phyloP scores from a whole-genome alignment of 2,888 invertebrate genomes.

The Dolichopus griseipennis region DNA sequence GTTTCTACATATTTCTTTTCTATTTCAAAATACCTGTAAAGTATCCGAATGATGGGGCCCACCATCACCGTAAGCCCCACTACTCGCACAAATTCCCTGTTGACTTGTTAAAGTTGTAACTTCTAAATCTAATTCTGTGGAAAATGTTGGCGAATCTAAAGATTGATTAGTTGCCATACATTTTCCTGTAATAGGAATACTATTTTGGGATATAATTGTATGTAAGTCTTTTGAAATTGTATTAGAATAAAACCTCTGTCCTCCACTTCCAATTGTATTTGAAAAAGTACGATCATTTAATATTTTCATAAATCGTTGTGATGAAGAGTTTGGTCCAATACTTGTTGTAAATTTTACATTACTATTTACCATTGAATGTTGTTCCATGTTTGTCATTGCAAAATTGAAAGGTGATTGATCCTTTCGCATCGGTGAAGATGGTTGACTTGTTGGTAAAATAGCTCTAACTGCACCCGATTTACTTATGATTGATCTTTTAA shows the following conservation, averaged over 20 bases:
- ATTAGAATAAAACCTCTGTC: constrained; percentile 18
- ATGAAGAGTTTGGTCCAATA: background rate
- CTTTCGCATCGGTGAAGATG: constrained; percentile 61
- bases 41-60: constrained; percentile 21
- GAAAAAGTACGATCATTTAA: constrained; percentile 19
- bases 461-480: constrained; percentile 57
- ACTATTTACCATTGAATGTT: constrained; percentile 26
- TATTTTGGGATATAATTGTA: constrained; percentile 15
- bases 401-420: constrained; percentile 51
- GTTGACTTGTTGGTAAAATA: constrained; percentile 50
- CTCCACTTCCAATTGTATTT: constrained; percentile 12
- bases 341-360: constrained; percentile 28
- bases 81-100: constrained; percentile 16
- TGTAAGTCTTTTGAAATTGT: constrained; percentile 16
- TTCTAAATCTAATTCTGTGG: constrained; percentile 47
- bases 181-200: background rate
- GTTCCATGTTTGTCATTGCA: constrained; percentile 28
- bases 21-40: constrained; percentile 12
- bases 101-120: constrained; percentile 48
- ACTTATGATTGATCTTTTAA: constrained; percentile 31
- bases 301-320: constrained; percentile 20
- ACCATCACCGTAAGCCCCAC: constrained; percentile 12
- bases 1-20: background rate
- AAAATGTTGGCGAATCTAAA: constrained; percentile 20
- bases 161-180: constrained; percentile 23